Evolutionary conservation across 2,888 invertebrate genomes (phyloP).

Genomic region (Andrena bicolor): DNA sequence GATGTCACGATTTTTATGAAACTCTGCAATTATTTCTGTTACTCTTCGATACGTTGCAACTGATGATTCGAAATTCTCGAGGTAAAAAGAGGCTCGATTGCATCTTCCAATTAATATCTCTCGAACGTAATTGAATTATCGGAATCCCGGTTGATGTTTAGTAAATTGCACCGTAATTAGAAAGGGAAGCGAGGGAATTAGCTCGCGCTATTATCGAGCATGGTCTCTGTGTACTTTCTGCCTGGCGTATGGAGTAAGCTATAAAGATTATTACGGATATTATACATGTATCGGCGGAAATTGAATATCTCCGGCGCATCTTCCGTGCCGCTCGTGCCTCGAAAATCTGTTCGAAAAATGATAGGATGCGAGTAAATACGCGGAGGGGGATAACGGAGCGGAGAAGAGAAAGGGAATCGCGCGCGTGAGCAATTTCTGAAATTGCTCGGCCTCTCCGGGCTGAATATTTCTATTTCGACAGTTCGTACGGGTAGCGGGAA

Average conservation of each 20-base stretch:
- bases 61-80: no score
- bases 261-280: conserved; percentile 26
- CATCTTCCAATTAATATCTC: no score
- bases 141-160: neutral
- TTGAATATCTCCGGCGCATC: conserved; percentile 36
- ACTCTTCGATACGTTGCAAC: no score
- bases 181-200: neutral
- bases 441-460: conserved; percentile 27
- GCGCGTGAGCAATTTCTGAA: conserved; percentile 43
- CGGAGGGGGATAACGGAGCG: conserved; percentile 9
- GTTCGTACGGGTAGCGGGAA: conserved; percentile 13
- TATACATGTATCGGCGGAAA: conserved; percentile 33
- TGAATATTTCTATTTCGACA: conserved; percentile 48
- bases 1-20: no score
- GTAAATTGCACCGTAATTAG: neutral
- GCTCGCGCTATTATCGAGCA: neutral
- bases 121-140: neutral
- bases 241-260: neutral
- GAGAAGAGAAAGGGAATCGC: conserved; percentile 23
- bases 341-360: conserved; percentile 51
- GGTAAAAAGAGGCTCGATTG: no score
- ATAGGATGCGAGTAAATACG: conserved; percentile 40
- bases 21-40: no score
- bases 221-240: neutral
- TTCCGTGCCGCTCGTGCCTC: conserved; percentile 24